Evolutionary conservation across 2,797 vertebrate genomes (phyloP).

Genomic region (Helostoma temminkii): DNA sequence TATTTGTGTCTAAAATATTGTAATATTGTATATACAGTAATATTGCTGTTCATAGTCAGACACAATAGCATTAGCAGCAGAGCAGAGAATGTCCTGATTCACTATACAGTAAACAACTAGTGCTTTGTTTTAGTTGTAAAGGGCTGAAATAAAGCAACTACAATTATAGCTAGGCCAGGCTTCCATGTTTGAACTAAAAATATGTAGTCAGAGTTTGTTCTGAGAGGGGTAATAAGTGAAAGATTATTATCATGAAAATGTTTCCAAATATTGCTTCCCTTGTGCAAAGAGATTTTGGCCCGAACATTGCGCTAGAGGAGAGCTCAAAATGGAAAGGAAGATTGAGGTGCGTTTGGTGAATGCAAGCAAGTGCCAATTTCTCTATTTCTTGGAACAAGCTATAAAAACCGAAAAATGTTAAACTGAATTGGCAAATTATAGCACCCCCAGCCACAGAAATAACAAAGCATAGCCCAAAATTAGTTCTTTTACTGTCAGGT

Average conservation of each 20-base stretch:
- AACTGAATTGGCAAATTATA: constrained; percentile 2
- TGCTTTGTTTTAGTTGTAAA: too few relatives aligned
- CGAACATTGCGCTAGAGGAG: neutral
- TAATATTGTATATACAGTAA: too few relatives aligned
- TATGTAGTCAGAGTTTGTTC: neutral
- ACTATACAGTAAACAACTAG: too few relatives aligned
- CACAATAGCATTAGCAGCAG: too few relatives aligned
- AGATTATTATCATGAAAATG: neutral
- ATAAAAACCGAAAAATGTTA: neutral
- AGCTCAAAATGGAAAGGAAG: neutral
- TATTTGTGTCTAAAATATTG: too few relatives aligned
- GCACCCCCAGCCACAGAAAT: neutral
- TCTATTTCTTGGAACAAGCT: constrained; percentile 13
- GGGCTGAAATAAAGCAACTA: too few relatives aligned
- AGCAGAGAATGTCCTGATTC: neutral
- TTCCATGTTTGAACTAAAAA: too few relatives aligned
- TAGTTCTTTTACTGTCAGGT: constrained; percentile 12
- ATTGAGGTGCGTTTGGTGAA: neutral
- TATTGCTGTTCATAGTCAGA: too few relatives aligned
- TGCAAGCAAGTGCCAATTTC: neutral
- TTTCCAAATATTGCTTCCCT: neutral
- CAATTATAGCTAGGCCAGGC: too few relatives aligned
- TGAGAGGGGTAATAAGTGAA: neutral
- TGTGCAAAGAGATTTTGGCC: neutral
- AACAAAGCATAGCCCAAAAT: constrained; percentile 16